These are phyloP conservation scores for Brenthis daphne DNA, from an alignment of 2,888 invertebrate species.

Conservation along the genomic window DNA sequence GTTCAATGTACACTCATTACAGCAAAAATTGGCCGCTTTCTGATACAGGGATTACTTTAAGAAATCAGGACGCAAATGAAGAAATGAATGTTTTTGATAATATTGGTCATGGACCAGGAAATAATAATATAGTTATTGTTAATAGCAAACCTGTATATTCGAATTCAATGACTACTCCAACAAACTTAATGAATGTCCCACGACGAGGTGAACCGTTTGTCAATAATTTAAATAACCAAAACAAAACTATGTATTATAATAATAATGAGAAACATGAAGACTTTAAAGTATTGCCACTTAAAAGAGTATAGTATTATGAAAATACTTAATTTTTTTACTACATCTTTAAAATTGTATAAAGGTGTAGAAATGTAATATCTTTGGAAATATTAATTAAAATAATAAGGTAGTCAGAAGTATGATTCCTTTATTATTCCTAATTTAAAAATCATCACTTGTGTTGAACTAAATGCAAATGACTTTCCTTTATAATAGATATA, in stretches of 20 bases:
- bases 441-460: too few species aligned
- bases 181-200: background rate
- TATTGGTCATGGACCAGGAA: conserved; percentile 24
- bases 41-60: background rate
- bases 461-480: too few species aligned
- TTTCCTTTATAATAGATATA: too few species aligned
- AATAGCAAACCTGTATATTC: conserved; percentile 15
- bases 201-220: conserved; percentile 6
- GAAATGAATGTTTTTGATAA: background rate
- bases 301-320: background rate
- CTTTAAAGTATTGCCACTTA: background rate
- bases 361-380: background rate
- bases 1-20: too few species aligned
- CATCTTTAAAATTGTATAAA: background rate
- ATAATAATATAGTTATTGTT: conserved; percentile 18
- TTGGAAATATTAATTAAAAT: too few species aligned
- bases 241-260: too few species aligned
- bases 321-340: background rate
- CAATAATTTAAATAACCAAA: background rate
- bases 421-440: too few species aligned
- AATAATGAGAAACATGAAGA: background rate
- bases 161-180: conserved; percentile 1
- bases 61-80: background rate
- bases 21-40: background rate
- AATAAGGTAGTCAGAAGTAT: too few species aligned